phyloP scores from a whole-genome alignment of 2,888 invertebrate genomes.

The Nebria salina region DNA sequence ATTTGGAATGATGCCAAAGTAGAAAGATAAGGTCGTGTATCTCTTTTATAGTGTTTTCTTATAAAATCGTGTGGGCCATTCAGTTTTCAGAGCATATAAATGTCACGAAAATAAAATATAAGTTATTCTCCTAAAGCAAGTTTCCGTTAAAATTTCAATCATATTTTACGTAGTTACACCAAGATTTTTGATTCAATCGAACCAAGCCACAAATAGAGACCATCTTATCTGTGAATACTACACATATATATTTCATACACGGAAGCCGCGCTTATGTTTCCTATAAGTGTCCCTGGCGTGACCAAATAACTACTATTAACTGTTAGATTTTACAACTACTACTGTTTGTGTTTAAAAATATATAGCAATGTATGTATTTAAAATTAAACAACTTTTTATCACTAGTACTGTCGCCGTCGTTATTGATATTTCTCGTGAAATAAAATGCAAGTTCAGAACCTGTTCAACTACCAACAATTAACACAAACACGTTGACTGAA shows the following conservation, averaged over 20 bases:
- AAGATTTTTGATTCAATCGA: background rate
- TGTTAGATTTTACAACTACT: background rate
- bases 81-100: slow-evolving; percentile 14
- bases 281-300: too few species aligned
- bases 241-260: too few species aligned
- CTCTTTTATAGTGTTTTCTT: slow-evolving; percentile 10
- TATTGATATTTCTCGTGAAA: slow-evolving; percentile 34
- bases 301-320: too few species aligned
- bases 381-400: slow-evolving; percentile 34
- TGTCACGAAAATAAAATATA: slow-evolving; percentile 18
- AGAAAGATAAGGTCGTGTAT: slow-evolving; percentile 15
- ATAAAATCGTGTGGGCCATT: background rate
- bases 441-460: slow-evolving; percentile 19
- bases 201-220: too few species aligned
- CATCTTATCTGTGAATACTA: too few species aligned
- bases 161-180: background rate
- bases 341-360: background rate
- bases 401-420: slow-evolving; percentile 24
- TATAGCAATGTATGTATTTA: slow-evolving; percentile 5
- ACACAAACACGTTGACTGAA: slow-evolving; percentile 29
- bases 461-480: slow-evolving; percentile 38
- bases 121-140: background rate
- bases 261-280: too few species aligned
- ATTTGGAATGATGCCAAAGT: slow-evolving; percentile 18
- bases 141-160: slow-evolving; percentile 3